These are phyloP conservation scores for Istiophorus platypterus DNA, from an alignment of 2,113 vertebrate genomes.

Conservation along the genomic window DNA sequence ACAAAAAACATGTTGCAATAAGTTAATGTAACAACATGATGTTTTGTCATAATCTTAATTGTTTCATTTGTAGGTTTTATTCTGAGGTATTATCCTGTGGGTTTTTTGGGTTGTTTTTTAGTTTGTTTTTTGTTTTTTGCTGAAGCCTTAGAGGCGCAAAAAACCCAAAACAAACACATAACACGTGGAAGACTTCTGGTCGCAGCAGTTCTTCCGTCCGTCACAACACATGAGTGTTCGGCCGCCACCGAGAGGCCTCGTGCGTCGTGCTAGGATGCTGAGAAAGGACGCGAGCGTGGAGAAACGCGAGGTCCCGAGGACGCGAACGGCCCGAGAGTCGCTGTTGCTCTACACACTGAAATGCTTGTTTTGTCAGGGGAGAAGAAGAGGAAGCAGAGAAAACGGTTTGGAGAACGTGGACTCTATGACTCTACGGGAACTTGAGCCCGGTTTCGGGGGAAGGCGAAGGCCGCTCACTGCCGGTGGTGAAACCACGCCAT, in stretches of 20 bases:
- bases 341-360: background rate
- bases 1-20: no score
- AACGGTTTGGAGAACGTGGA: no score
- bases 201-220: constrained; percentile 1
- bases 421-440: no score
- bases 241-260: background rate
- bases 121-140: background rate
- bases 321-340: no score
- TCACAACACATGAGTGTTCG: constrained; percentile 40
- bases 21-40: background rate
- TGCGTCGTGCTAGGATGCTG: background rate
- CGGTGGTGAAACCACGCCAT: background rate
- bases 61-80: background rate
- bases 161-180: no score
- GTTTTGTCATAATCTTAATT: background rate
- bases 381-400: background rate
- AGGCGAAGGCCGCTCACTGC: constrained; percentile 5
- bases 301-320: background rate
- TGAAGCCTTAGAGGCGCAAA: constrained; percentile 12
- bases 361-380: background rate
- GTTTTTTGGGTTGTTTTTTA: background rate
- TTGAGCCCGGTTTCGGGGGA: background rate
- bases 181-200: background rate
- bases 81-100: background rate
- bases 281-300: background rate